These are phyloP conservation scores for Porites cylindrica DNA, from an alignment of 92 coral and sea anemone species.

Conservation along the genomic window DNA sequence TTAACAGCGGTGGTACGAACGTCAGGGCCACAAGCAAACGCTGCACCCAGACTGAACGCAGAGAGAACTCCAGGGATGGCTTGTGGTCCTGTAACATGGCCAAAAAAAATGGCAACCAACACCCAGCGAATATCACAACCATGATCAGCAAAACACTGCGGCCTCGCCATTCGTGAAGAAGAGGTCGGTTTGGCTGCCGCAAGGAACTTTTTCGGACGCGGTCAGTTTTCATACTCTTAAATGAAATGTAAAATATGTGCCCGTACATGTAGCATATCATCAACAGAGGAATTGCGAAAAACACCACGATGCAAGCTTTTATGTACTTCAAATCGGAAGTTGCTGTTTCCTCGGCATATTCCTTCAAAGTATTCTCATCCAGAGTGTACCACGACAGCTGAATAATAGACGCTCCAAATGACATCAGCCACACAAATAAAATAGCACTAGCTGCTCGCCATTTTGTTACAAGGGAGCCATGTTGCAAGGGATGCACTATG, in stretches of 20 bases:
- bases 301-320: constrained; percentile 36
- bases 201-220: not conserved
- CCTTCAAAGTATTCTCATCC: constrained; percentile 29
- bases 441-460: constrained; percentile 44
- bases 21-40: constrained; percentile 19
- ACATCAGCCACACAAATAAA: constrained; percentile 47
- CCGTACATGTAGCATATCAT: constrained; percentile 43
- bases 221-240: constrained; percentile 15
- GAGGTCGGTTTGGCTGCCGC: constrained; percentile 6
- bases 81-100: constrained; percentile 14
- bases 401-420: constrained; percentile 42
- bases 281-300: constrained; percentile 53
- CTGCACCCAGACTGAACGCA: constrained; percentile 10
- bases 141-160: constrained; percentile 43
- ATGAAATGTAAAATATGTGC: constrained; percentile 30
- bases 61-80: not conserved
- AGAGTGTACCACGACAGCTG: constrained; percentile 69
- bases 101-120: constrained; percentile 60
- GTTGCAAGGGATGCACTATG: constrained; percentile 74
- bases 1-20: constrained; percentile 18
- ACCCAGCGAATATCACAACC: constrained; percentile 47
- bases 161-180: constrained; percentile 33
- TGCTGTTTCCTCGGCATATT: constrained; percentile 15
- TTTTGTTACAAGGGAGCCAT: constrained; percentile 56
- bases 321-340: constrained; percentile 8